Evolutionary conservation across 2,888 invertebrate genomes (phyloP).

Genomic region (Chaetogeoica ovagalla): DNA sequence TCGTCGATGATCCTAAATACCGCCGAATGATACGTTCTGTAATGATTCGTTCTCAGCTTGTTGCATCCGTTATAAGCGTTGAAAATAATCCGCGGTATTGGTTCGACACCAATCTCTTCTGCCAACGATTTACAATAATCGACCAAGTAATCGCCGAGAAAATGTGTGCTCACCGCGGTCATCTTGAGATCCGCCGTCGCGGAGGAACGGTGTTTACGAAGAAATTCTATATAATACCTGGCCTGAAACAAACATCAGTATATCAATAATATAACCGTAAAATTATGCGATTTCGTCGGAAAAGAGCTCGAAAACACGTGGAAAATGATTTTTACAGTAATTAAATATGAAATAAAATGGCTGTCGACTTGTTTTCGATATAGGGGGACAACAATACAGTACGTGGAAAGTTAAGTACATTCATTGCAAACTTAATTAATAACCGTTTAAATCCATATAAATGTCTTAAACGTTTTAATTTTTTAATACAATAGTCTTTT

Average conservation of each 20-base stretch:
- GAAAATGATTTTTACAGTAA: too few relatives aligned
- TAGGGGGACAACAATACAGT: too few relatives aligned
- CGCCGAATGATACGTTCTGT: conserved; percentile 4
- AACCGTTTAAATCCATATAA: too few relatives aligned
- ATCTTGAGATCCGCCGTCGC: neutral
- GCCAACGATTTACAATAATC: conserved; percentile 30
- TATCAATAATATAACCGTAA: neutral
- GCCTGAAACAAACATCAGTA: conserved; percentile 5
- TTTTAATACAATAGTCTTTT: too few relatives aligned
- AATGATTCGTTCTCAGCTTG: neutral
- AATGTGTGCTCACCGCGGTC: conserved; percentile 17
- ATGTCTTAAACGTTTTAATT: too few relatives aligned
- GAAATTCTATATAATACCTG: conserved; percentile 38
- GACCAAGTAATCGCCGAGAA: neutral
- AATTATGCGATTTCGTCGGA: neutral
- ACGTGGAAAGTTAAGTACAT: too few relatives aligned
- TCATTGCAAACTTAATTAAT: too few relatives aligned
- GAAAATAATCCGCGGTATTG: conserved; percentile 28
- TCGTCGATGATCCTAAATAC: conserved; percentile 21
- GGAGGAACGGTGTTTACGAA: neutral
- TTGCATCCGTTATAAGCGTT: neutral
- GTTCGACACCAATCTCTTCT: conserved; percentile 33
- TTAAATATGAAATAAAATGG: too few relatives aligned
- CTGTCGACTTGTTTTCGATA: too few relatives aligned
- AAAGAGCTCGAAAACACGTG: too few relatives aligned